Percentiles rank a stretch among this genome's conserved stretches.
phyloP scores from a whole-genome alignment of 1,140 invertebrate species.

The Alviniconcha marisindica region DNA sequence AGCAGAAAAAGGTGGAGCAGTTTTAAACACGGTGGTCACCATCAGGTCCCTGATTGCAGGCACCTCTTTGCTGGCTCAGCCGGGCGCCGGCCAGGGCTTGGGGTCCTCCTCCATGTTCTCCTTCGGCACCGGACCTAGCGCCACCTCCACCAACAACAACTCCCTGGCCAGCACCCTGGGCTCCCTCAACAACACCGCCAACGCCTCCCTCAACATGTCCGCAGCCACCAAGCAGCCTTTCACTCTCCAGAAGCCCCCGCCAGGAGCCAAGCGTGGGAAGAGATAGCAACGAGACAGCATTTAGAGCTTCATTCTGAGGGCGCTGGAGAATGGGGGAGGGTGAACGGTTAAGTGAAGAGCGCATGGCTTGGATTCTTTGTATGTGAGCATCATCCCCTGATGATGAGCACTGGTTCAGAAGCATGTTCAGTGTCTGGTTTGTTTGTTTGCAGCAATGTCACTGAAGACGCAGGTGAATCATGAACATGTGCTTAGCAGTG shows the following conservation, averaged over 20 bases:
- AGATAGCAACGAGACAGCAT: constrained; percentile 69
- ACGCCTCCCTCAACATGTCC: constrained; percentile 34
- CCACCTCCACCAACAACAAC: constrained; percentile 22
- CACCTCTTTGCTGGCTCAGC: background rate
- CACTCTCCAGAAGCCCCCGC: constrained; percentile 84
- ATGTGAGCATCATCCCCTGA: no score
- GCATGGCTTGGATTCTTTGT: no score
- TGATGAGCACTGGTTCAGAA: no score
- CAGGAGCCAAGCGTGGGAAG: constrained; percentile 83
- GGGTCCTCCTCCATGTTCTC: background rate
- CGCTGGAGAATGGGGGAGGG: background rate
- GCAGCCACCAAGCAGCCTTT: constrained; percentile 75
- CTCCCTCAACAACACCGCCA: constrained; percentile 31
- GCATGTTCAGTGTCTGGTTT: no score
- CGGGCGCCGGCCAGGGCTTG: background rate
- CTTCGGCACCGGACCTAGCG: background rate
- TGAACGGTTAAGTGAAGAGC: no score
- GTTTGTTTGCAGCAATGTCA: no score
- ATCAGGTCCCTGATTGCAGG: background rate
- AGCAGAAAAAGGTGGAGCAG: background rate
- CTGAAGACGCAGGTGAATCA: no score
- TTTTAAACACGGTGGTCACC: no score
- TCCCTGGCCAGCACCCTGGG: constrained; percentile 32
- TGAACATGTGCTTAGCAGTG: no score
- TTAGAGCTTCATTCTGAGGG: constrained; percentile 21